Conservation (phyloP, 2,888 invertebrate species). For the Andrena minutula region DNA sequence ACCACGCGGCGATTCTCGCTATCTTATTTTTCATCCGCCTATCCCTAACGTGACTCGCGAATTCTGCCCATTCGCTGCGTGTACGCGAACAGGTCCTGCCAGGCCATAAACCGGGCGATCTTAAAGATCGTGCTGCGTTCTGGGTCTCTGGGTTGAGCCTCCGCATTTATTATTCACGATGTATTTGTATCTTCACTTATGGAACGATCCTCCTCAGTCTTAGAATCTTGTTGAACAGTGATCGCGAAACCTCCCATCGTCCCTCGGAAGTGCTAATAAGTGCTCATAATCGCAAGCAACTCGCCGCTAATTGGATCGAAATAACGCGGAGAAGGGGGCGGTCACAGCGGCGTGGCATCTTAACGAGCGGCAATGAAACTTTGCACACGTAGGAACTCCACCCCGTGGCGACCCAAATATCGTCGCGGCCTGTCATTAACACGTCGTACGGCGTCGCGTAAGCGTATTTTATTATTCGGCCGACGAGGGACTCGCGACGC, state of each 20-base stretch:
- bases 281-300: constrained; percentile 20
- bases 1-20: constrained; percentile 23
- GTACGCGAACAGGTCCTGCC: constrained; percentile 24
- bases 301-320: constrained; percentile 45
- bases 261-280: constrained; percentile 2
- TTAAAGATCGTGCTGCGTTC: constrained; percentile 35
- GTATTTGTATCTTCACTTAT: background rate
- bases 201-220: background rate
- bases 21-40: constrained; percentile 51
- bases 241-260: background rate
- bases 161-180: constrained; percentile 58
- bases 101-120: constrained; percentile 54
- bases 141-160: constrained; percentile 52
- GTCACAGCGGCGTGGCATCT: constrained; percentile 22
- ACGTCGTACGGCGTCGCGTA: background rate
- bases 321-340: constrained; percentile 7
- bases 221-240: background rate
- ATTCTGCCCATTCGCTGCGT: constrained; percentile 27
- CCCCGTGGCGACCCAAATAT: constrained; percentile 20
- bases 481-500: background rate
- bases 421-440: constrained; percentile 19
- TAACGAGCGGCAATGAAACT: constrained; percentile 51
- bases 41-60: constrained; percentile 50
- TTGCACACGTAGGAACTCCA: background rate
- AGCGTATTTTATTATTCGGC: constrained; percentile 17